Base-by-base conservation (phyloP, 2,888 invertebrate genomes). In the Mythimna vitellina region DNA sequence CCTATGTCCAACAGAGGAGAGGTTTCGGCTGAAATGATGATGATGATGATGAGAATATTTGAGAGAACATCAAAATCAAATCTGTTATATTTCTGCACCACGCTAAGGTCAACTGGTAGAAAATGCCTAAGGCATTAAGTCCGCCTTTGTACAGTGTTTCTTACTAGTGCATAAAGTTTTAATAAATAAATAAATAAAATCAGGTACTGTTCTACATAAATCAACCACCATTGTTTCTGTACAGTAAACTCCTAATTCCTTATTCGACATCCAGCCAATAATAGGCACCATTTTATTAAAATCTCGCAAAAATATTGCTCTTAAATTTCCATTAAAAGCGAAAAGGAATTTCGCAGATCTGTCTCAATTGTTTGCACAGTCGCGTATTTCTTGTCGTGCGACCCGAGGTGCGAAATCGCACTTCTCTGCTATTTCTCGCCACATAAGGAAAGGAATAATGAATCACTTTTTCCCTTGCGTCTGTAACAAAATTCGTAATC, bases 401-500 rank as follows among this genome's bases (percentile, higher is more conserved):
- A 20, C 14, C n/a, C 70, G 60, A 73, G 56, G 74, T 77, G 73
- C 57, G 64, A 84, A 74, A 64, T 73, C 63, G 81, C 66, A 67
- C 56, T 61, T 25, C 70, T 22, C 54, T 49, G 58, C 67, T 64
- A 75, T 71, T 68, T 29, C 49, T 63, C 42, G 32, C 82, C 76
- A 79, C 69, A 77, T 70, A 82, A 74, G 83, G 74, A n/a, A 70
- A 69, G 54, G 68, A 73, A 82, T 84, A 84, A 82, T 71, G 85
- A 84, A 82, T 80, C 72, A 78, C 74, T 72, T 69, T 71, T 82
- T 75, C 78, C 70, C 66, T 62, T 46, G 79, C 62, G 63, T 49
- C 32, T 29, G 58, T 72, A 77, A 79, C 78, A 71, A 81, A 78
- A 80, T 73, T 80, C 69, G 49, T 49, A 78, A 46, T 80, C 82